Conservation (phyloP, 2,888 invertebrate genomes). For the Polyommatus icarus region DNA sequence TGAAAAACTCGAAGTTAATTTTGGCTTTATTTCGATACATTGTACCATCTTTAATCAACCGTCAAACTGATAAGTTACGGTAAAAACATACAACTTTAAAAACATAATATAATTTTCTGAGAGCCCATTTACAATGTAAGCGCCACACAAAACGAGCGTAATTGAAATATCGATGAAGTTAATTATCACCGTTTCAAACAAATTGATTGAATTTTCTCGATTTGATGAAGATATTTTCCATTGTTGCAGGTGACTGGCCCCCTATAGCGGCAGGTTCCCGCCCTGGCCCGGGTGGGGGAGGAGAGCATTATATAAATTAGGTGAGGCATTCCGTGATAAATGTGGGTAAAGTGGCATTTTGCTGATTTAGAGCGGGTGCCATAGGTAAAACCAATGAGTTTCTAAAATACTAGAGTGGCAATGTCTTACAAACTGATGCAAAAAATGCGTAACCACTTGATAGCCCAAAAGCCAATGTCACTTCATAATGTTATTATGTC, state of each 20-base stretch:
- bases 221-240: conserved; percentile 26
- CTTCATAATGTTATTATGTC: no score
- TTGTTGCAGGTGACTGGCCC: conserved; percentile 71
- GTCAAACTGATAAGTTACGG: background rate
- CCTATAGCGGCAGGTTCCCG: conserved; percentile 76
- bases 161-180: background rate
- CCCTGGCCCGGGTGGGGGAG: conserved; percentile 75
- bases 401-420: no score
- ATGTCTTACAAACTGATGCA: no score
- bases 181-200: conserved; percentile 2
- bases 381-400: background rate
- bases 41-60: no score
- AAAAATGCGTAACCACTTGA: no score
- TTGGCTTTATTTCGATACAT: no score
- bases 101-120: background rate
- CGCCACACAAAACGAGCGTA: background rate
- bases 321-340: conserved; percentile 50
- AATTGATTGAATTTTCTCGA: conserved; percentile 6
- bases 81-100: background rate
- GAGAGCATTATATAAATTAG: conserved; percentile 68
- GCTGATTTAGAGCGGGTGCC: background rate
- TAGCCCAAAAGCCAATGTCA: no score
- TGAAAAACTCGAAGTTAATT: no score
- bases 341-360: conserved; percentile 10
- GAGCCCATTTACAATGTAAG: background rate